These are phyloP conservation scores for Ochotona princeps DNA, from an alignment of 2,113 vertebrate species.

Conservation along the genomic window DNA sequence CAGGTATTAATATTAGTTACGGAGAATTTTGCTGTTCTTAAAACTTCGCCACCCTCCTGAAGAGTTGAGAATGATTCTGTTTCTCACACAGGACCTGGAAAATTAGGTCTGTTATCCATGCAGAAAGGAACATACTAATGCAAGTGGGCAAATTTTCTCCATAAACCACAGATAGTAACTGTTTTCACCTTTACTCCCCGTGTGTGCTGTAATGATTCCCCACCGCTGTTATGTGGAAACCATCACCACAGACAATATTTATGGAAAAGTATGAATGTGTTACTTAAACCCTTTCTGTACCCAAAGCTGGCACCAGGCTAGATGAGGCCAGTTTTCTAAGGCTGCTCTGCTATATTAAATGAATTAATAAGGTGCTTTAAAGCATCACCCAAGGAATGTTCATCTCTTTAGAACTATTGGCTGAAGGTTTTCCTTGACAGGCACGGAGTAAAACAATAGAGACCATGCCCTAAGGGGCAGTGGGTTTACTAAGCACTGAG, in stretches of 20 bases:
- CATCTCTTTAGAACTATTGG: not conserved
- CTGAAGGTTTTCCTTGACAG: conserved; percentile 15
- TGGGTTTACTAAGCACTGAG: not conserved
- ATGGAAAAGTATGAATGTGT: not conserved
- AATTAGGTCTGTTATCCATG: not conserved
- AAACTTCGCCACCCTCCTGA: not conserved
- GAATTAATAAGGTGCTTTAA: not conserved
- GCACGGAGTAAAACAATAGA: not conserved
- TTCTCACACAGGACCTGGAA: not conserved
- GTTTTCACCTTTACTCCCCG: not conserved
- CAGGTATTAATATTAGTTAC: not conserved
- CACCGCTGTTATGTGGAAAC: not conserved
- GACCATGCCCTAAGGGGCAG: not conserved
- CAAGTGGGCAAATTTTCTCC: not conserved
- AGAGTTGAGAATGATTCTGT: not conserved
- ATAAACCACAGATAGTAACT: not conserved
- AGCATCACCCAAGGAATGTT: not conserved
- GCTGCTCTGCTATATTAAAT: not conserved
- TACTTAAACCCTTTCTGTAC: conserved; percentile 21
- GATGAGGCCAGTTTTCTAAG: not conserved
- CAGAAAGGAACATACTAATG: not conserved
- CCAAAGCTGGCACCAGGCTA: not conserved
- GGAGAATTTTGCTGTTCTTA: not conserved
- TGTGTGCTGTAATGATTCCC: not conserved
- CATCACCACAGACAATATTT: not conserved